Conservation (phyloP, 2,797 vertebrate species). For the Emys orbicularis region DNA sequence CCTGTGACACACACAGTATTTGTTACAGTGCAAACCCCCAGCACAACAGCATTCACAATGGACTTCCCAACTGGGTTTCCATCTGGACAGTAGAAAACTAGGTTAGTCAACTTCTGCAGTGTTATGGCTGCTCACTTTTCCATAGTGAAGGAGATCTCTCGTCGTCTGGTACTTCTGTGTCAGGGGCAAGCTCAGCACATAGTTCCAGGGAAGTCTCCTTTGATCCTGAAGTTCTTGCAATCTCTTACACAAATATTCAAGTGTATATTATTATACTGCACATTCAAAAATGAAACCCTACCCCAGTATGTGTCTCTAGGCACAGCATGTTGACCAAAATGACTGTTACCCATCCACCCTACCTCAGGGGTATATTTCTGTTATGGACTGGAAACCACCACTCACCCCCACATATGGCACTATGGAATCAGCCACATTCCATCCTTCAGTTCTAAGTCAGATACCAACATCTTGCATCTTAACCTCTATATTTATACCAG, state of each 20-base stretch:
- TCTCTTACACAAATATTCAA: background rate
- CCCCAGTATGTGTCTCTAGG: background rate
- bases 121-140: background rate
- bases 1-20: background rate
- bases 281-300: background rate
- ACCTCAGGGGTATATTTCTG: background rate
- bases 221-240: background rate
- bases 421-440: background rate
- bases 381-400: background rate
- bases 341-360: background rate
- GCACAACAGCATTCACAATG: background rate
- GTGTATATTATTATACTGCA: background rate
- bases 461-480: background rate
- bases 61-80: background rate
- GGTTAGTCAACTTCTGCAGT: background rate
- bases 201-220: background rate
- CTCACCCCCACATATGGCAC: background rate
- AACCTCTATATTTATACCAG: background rate
- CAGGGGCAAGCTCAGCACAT: background rate
- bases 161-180: background rate
- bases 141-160: background rate
- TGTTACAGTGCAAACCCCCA: background rate
- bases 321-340: background rate
- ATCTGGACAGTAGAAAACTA: background rate
- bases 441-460: background rate